These are phyloP conservation scores for Rhea americana DNA, from an alignment of 2,113 vertebrate species.

Conservation along the genomic window DNA sequence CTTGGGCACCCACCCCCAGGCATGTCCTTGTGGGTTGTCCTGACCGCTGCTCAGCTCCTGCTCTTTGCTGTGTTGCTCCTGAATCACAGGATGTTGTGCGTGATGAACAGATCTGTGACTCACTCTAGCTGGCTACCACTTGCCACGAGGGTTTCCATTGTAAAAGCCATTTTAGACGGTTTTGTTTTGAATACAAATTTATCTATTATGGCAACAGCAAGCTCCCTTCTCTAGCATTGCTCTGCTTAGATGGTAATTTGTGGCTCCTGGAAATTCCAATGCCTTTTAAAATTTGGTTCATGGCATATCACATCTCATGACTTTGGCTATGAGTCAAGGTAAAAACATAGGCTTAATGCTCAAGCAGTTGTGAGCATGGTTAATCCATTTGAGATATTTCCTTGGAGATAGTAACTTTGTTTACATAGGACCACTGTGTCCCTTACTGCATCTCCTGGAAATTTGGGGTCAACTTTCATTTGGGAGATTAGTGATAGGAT, in stretches of 20 bases:
- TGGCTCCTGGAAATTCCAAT: not conserved
- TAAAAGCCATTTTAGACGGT: not conserved
- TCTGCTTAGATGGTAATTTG: rapidly evolving
- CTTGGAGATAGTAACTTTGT: not conserved
- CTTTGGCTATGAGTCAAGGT: not conserved
- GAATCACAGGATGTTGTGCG: not conserved
- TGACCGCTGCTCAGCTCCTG: not conserved
- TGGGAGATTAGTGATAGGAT: not conserved
- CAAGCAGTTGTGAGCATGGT: not conserved
- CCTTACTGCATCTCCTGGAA: not conserved
- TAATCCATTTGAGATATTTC: not conserved
- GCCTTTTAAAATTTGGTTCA: not conserved
- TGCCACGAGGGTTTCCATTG: not conserved
- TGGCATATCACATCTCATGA: not conserved
- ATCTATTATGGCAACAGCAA: not conserved
- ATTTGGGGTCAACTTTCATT: not conserved
- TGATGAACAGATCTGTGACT: not conserved
- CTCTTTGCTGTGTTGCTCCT: not conserved
- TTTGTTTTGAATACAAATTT: not conserved
- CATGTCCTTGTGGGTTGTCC: no score
- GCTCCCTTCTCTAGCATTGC: not conserved
- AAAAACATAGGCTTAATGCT: not conserved
- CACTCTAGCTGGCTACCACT: not conserved
- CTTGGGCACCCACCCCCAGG: no score
- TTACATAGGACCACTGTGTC: not conserved